A percentile compares a stretch with the other conserved stretches of the same genome.
phyloP scores from a whole-genome alignment of 1,140 invertebrate species.

The Carposina sasakii region DNA sequence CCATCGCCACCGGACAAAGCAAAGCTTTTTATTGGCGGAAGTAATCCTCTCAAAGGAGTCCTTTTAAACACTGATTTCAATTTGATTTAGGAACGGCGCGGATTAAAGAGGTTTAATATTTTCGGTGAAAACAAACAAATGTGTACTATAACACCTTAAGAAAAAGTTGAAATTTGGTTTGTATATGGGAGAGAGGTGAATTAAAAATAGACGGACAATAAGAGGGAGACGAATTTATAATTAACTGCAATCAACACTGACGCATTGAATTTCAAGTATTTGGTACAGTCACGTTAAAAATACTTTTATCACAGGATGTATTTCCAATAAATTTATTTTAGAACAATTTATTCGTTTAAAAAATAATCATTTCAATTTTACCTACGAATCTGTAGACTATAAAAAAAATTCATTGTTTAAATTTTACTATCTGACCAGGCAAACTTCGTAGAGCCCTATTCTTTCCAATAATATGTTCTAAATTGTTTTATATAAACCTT shows the following conservation, averaged over 20 bases:
- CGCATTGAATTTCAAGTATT: constrained; percentile 66
- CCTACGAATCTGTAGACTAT: too few species aligned
- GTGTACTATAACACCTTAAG: constrained; percentile 2
- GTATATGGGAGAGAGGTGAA: constrained; percentile 1
- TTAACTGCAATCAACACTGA: constrained; percentile 72
- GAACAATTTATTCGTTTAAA: too few species aligned
- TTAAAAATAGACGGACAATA: constrained; percentile 58
- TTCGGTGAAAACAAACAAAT: too few species aligned
- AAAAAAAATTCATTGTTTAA: constrained; percentile 3
- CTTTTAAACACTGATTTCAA: constrained; percentile 53
- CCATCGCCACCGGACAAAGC: constrained; percentile 44
- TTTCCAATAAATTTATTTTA: too few species aligned
- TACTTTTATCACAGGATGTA: too few species aligned
- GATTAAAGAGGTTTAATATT: constrained; percentile 50
- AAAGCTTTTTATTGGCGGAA: constrained; percentile 60
- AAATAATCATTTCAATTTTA: too few species aligned
- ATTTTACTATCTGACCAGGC: too few species aligned
- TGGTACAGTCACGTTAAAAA: constrained; percentile 36
- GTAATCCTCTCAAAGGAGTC: constrained; percentile 51
- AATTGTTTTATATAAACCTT: too few species aligned
- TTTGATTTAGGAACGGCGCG: constrained; percentile 55
- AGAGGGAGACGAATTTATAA: constrained; percentile 68
- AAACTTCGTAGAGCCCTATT: too few species aligned
- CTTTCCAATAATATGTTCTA: too few species aligned
- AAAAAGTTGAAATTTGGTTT: constrained; percentile 23